Evolutionary conservation across 2,888 invertebrate genomes (phyloP), one percentile per base, ranked within the genome.

Genomic region (Thera obeliscata): DNA sequence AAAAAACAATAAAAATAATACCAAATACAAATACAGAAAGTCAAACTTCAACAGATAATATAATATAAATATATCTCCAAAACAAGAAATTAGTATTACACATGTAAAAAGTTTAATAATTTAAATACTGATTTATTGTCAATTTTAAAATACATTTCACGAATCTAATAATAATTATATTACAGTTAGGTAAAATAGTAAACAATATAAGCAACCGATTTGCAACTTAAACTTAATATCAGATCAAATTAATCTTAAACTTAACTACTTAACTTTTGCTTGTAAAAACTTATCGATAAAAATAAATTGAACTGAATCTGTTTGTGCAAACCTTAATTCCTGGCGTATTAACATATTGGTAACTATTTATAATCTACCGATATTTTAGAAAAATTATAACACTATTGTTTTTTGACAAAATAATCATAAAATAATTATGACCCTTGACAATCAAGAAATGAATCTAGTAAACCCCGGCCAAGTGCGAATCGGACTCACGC

Each of bases 51-150:
- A 91, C 91, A 89, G 85, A 88, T 86, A 90, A 88, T 86, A 88
- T 86, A 90, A 91, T 90, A 90, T 87, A 88, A 87, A 85, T 81
- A 82, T 80, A 84, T 85, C 83, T 85, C 82, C 85, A 84, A 86
- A 88, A 90, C 86, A 92, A 90, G 86, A 87, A 87, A 86, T 87
- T 82, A 78, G 80, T 79, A 72, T 70, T 74, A 74, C 71, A 75
- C 73, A 77, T 74, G 61, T 62, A 69, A 69, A 73, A 75, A 73
- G 76, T 81, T 84, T 82, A 84, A 87, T 87, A 88, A 87, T 89
- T 88, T 90, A 91, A 93, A 92, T 92, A 93, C 91, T 92, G 91
- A 85, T 91, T 59, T 93, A 92, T 92, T 93, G 92, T 93, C 93
- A 85, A 90, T 86, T 90, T 81, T 78, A 81, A 90, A 90, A 88